phyloP scores from a whole-genome alignment of 2,888 invertebrate genomes.

The Andrena minutula region DNA sequence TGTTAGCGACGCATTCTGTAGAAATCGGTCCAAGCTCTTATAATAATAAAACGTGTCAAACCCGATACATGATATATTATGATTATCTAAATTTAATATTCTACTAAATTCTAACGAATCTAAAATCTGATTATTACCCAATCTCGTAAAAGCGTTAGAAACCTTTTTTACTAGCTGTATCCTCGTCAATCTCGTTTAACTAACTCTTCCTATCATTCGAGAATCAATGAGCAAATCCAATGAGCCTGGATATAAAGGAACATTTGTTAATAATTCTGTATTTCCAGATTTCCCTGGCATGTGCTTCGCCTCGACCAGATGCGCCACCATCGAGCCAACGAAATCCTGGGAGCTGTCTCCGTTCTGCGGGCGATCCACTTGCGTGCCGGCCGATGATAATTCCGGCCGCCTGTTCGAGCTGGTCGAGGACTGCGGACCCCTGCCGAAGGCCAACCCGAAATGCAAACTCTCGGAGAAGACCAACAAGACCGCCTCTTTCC shows the following conservation, averaged over 20 bases:
- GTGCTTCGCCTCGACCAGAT: conserved; percentile 96
- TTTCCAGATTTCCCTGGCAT: conserved; percentile 93
- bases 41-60: too few relatives aligned
- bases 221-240: too few relatives aligned
- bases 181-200: too few relatives aligned
- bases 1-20: too few relatives aligned
- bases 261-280: background rate
- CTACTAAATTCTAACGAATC: too few relatives aligned
- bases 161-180: too few relatives aligned
- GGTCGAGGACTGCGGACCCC: conserved; percentile 95
- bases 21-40: too few relatives aligned
- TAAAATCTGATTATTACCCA: background rate
- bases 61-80: too few relatives aligned
- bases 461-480: conserved; percentile 96
- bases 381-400: conserved; percentile 92
- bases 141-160: too few relatives aligned
- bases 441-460: conserved; percentile 94
- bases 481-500: conserved; percentile 95
- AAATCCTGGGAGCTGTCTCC: conserved; percentile 94
- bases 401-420: conserved; percentile 92
- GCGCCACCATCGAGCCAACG: conserved; percentile 94
- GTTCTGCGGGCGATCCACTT: conserved; percentile 96
- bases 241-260: too few relatives aligned
- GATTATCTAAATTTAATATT: too few relatives aligned
- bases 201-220: too few relatives aligned